Conservation (phyloP, 2,888 invertebrate species). For the Chymomyza fuscimana region DNA sequence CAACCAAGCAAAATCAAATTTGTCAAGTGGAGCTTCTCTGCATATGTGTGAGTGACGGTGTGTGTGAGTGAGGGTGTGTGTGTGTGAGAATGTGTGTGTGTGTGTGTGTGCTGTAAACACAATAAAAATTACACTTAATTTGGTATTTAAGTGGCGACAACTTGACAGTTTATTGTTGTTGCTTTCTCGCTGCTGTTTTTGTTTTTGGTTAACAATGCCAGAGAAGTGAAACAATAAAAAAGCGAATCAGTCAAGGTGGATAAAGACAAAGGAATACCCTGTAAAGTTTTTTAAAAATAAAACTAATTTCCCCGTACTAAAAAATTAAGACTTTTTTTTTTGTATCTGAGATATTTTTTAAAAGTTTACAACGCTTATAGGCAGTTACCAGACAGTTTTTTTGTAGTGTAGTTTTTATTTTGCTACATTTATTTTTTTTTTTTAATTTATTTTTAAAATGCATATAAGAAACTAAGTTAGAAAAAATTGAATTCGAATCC, state of each 20-base stretch:
- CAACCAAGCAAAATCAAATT: conserved; percentile 64
- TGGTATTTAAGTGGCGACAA: conserved; percentile 69
- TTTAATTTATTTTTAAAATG: too few relatives aligned
- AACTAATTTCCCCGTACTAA: too few relatives aligned
- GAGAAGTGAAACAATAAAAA: conserved; percentile 12
- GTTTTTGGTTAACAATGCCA: conserved; percentile 27
- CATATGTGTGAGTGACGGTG: conserved; percentile 15
- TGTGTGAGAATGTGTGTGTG: neutral
- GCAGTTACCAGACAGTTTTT: too few relatives aligned
- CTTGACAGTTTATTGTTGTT: conserved; percentile 10
- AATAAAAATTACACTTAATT: conserved; percentile 69
- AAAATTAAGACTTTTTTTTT: too few relatives aligned
- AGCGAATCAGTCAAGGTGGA: conserved; percentile 11
- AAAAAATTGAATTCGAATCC: too few relatives aligned
- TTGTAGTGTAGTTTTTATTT: too few relatives aligned
- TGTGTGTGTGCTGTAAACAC: conserved; percentile 17
- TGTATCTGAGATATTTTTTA: too few relatives aligned
- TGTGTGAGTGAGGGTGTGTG: conserved; percentile 15
- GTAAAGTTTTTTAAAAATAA: too few relatives aligned
- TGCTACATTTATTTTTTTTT: too few relatives aligned
- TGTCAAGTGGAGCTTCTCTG: conserved; percentile 48
- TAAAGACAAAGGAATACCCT: neutral
- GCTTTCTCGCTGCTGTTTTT: neutral
- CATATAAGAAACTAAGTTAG: too few relatives aligned
- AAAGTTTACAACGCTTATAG: too few relatives aligned